Percentiles rank a stretch among this genome's conserved stretches.
Conservation (phyloP, 2,888 invertebrate species). For the Junonia oenone region DNA sequence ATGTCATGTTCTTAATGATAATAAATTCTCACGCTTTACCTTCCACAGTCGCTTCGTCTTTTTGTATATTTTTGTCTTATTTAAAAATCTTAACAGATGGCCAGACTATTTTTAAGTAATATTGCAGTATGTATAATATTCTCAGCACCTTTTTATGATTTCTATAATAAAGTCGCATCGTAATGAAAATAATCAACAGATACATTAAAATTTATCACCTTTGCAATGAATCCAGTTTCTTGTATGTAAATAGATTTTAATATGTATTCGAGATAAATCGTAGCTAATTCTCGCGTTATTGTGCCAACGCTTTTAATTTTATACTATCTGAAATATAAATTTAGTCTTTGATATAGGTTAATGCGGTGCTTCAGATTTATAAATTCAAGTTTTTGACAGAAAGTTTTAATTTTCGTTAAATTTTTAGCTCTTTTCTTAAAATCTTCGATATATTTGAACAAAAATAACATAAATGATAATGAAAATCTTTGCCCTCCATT, state of each 20-base stretch:
- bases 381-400: background rate
- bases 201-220: conserved; percentile 5
- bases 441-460: no score
- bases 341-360: background rate
- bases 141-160: background rate
- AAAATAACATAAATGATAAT: no score
- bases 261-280: background rate
- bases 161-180: background rate
- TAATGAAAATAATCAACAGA: conserved; percentile 5
- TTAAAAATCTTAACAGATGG: background rate
- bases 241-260: conserved; percentile 6
- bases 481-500: no score
- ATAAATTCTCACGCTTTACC: background rate
- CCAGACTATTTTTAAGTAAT: background rate
- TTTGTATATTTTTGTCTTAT: background rate
- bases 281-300: background rate
- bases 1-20: background rate
- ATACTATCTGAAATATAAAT: conserved; percentile 1
- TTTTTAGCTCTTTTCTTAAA: no score
- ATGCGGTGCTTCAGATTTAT: background rate
- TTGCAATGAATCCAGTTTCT: conserved; percentile 9
- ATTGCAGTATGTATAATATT: background rate
- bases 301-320: background rate
- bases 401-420: no score
- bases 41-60: background rate